phyloP scores from a whole-genome alignment of 2,888 invertebrate genomes.

The Atrina japonica region DNA sequence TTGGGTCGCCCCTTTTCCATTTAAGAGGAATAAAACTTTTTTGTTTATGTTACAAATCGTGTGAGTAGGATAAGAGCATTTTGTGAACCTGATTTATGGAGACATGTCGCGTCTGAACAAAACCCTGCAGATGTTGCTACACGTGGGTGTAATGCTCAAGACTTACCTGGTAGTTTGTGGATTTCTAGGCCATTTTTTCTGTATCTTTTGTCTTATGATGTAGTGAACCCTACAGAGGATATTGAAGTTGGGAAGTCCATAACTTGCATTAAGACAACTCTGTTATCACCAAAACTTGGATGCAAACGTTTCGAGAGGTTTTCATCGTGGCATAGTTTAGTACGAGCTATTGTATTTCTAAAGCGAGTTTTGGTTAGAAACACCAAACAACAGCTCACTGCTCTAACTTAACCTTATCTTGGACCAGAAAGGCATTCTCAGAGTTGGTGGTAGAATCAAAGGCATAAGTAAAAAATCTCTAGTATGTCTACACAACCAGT shows the following conservation, averaged over 20 bases:
- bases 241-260: constrained; percentile 25
- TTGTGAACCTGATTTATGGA: constrained; percentile 48
- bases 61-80: constrained; percentile 39
- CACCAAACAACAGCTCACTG: constrained; percentile 34
- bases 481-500: constrained; percentile 18
- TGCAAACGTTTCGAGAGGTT: constrained; percentile 41
- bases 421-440: constrained; percentile 36
- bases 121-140: constrained; percentile 54
- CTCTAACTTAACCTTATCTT: constrained; percentile 30
- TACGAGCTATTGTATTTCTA: constrained; percentile 18
- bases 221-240: constrained; percentile 37
- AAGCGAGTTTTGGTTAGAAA: not conserved
- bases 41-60: constrained; percentile 52
- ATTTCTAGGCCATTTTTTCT: constrained; percentile 33
- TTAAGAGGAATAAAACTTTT: constrained; percentile 43
- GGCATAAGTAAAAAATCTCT: too few relatives aligned
- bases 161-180: constrained; percentile 38
- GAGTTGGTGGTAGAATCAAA: constrained; percentile 45
- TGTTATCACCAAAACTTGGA: too few relatives aligned
- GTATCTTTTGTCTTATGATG: not conserved
- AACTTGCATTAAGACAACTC: too few relatives aligned
- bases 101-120: constrained; percentile 34
- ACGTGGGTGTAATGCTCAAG: constrained; percentile 22
- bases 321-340: constrained; percentile 44
- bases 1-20: constrained; percentile 46